A percentile compares a stretch with the other conserved stretches of the same genome.
These are phyloP conservation scores for Excalfactoria chinensis DNA, from an alignment of 2,113 vertebrate genomes.

Conservation along the genomic window DNA sequence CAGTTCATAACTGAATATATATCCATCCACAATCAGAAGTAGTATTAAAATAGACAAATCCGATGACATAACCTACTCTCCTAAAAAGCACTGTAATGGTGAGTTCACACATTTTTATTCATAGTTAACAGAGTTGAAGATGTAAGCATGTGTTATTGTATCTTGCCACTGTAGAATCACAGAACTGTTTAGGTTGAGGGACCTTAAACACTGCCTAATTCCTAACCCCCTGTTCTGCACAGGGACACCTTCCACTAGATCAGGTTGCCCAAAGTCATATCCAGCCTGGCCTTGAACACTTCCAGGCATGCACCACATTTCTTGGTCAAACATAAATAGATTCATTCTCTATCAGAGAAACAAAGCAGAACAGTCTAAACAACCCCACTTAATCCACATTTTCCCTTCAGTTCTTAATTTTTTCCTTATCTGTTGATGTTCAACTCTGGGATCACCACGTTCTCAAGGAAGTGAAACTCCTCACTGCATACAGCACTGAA, in stretches of 20 bases:
- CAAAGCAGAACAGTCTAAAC: background rate
- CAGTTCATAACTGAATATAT: background rate
- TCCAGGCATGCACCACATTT: background rate
- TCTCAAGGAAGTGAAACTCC: background rate
- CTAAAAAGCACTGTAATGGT: background rate
- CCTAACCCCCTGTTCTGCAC: background rate
- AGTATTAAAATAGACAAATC: background rate
- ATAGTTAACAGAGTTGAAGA: background rate
- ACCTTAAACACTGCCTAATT: background rate
- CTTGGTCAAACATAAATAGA: background rate
- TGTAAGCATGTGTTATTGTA: background rate
- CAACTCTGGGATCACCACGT: background rate
- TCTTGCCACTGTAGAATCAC: background rate
- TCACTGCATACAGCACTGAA: background rate
- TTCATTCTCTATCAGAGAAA: background rate
- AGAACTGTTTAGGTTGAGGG: background rate
- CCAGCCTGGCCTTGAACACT: background rate
- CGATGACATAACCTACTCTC: background rate
- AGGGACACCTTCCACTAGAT: background rate
- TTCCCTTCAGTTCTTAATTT: background rate
- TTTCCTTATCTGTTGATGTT: background rate
- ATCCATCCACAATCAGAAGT: rapidly evolving
- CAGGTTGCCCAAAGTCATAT: background rate
- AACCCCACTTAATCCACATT: background rate
- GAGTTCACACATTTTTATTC: background rate